Evolutionary conservation across 1,140 invertebrate genomes (phyloP).

Genomic region (Himalopsyche phryganea): DNA sequence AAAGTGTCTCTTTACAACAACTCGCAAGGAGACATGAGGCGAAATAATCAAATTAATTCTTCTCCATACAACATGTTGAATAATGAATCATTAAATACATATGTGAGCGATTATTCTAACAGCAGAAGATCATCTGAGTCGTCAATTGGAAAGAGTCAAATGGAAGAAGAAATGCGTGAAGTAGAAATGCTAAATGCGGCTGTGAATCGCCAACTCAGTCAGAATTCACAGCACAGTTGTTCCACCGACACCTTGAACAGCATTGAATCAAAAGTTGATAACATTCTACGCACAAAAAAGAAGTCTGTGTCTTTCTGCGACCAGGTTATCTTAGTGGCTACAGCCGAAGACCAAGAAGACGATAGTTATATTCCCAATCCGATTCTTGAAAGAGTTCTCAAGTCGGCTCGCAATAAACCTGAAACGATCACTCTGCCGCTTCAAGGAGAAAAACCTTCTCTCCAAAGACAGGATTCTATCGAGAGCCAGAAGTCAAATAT

Average conservation of each 20-base stretch:
- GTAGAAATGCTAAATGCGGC: constrained; percentile 53
- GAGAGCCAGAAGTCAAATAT: constrained; percentile 53
- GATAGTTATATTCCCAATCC: constrained; percentile 89
- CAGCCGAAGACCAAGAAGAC: constrained; percentile 86
- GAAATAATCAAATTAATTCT: background rate
- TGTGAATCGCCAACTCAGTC: constrained; percentile 47
- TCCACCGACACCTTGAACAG: constrained; percentile 30
- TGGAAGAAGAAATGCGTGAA: constrained; percentile 52
- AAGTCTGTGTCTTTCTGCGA: constrained; percentile 93
- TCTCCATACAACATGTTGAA: constrained; percentile 1
- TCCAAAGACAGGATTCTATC: constrained; percentile 51
- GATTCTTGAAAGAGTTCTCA: constrained; percentile 79
- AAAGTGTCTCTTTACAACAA: constrained; percentile 2
- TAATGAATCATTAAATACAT: constrained; percentile 17
- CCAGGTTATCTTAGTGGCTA: constrained; percentile 86
- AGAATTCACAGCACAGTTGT: constrained; percentile 27
- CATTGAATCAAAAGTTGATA: constrained; percentile 32
- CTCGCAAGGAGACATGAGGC: background rate
- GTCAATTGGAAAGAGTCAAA: constrained; percentile 47
- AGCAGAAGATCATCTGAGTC: constrained; percentile 44
- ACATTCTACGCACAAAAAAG: constrained; percentile 68
- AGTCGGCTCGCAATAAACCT: constrained; percentile 74
- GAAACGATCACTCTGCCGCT: constrained; percentile 56
- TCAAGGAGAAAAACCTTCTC: constrained; percentile 44
- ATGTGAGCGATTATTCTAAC: constrained; percentile 20